These are phyloP conservation scores for Physella acuta DNA, from an alignment of 1,140 invertebrate species.

Conservation along the genomic window DNA sequence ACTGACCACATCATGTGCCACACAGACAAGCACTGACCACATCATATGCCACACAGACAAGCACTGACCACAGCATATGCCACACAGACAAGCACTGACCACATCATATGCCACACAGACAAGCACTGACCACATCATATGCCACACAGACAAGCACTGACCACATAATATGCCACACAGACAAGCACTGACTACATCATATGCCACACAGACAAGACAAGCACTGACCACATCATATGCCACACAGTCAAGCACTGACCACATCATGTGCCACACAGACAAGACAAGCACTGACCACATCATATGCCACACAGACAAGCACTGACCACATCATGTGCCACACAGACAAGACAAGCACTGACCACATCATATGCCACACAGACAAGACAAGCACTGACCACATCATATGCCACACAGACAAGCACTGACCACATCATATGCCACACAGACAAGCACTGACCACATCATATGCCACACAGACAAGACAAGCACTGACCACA, in stretches of 20 bases:
- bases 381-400: too few relatives aligned
- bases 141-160: too few relatives aligned
- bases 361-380: conserved; percentile 85
- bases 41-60: not conserved
- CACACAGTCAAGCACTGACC: conserved; percentile 62
- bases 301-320: not conserved
- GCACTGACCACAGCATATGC: conserved; percentile 75
- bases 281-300: too few relatives aligned
- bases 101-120: not conserved
- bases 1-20: conserved; percentile 80
- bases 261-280: conserved; percentile 84
- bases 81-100: too few relatives aligned
- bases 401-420: not conserved
- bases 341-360: conserved; percentile 55
- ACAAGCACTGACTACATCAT: conserved; percentile 71
- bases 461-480: conserved; percentile 78
- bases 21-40: too few relatives aligned
- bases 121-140: conserved; percentile 72
- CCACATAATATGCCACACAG: not conserved
- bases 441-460: conserved; percentile 69
- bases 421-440: conserved; percentile 73
- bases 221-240: too few relatives aligned
- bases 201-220: too few relatives aligned
- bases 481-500: conserved; percentile 67
- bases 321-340: conserved; percentile 80